phyloP scores from a whole-genome alignment of 1,140 invertebrate genomes.

The Drosophila nikananu region DNA sequence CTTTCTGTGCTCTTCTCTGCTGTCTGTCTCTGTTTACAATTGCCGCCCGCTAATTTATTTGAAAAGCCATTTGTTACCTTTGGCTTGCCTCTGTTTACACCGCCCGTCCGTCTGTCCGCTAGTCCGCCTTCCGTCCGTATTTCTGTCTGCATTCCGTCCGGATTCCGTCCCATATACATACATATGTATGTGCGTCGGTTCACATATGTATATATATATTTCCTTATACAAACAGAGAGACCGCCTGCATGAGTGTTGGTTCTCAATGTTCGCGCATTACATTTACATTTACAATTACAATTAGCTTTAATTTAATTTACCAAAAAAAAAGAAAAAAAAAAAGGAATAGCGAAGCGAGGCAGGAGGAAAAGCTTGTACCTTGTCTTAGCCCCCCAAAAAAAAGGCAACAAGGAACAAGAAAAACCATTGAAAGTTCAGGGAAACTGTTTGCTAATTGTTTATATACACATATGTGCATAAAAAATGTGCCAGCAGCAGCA shows the following conservation, averaged over 20 bases:
- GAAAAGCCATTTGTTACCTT: constrained; percentile 83
- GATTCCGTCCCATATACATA: constrained; percentile 38
- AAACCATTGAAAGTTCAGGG: constrained; percentile 20
- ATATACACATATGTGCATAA: constrained; percentile 46
- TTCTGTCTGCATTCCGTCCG: constrained; percentile 37
- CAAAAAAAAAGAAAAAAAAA: constrained; percentile 1
- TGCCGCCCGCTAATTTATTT: constrained; percentile 77
- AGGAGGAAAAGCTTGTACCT: constrained; percentile 6
- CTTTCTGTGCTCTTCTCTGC: neutral
- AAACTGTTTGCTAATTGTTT: constrained; percentile 37
- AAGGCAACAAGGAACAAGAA: constrained; percentile 13
- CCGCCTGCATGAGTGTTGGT: constrained; percentile 10
- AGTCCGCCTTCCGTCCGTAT: constrained; percentile 18
- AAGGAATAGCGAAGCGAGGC: neutral
- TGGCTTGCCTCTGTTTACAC: constrained; percentile 75
- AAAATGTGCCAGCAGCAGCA: constrained; percentile 29
- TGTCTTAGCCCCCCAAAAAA: constrained; percentile 1
- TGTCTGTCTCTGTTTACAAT: constrained; percentile 69
- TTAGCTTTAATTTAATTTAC: constrained; percentile 77
- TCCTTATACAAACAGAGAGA: constrained; percentile 7
- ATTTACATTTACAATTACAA: constrained; percentile 63
- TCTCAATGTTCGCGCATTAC: constrained; percentile 23
- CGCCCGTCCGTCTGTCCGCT: constrained; percentile 9
- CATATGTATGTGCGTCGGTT: neutral
- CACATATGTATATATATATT: constrained; percentile 26